Base-by-base conservation (phyloP, 2,888 invertebrate species). In the Patella depressa region DNA sequence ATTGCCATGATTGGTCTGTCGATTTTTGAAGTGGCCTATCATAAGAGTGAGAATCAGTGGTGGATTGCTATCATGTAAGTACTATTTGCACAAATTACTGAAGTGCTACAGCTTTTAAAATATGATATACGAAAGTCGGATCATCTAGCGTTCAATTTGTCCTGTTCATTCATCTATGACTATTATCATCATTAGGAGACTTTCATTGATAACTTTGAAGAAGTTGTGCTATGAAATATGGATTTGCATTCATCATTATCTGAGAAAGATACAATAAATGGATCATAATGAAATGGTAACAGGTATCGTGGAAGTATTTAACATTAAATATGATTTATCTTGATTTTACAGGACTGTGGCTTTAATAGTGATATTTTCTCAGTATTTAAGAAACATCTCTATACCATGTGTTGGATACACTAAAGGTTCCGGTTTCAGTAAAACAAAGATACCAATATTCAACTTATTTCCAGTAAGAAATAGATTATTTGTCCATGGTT, bases 1-100 rank as follows among this genome's bases (percentile, higher is more conserved):
- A 96, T 97, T 12, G 94, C 95, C 0, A 91, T 96, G 77, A 95
- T 96, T 79, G 96, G 96, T 0, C 91, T 97, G 15, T 95, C 96
- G 0, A 92, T 97, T 71, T 96, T 96, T 89, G 94, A 95, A 88
- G 95, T 95, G 90, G 96, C 96, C 0, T 95, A 95, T 0, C 93
- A 93, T 0, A 95, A 95, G 5, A 95, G 96, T 0, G 94, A 96
- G 0, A 94, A 94, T 87, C 95, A 96, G 84, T 96, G 96, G 96
- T 95, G 95, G n/a, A 94, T 96, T 77, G 95, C 96, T 0, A 93
- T 94, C 24, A 94, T 95, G 96, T 96, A 90, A 93, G 93, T 90
- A 65, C 24, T 15, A 15, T 72, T 24, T 53, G n/a, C 4, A 15
- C 53, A 17, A 57, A 57, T 0, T 45, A 45, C 45, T 45, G 9